These are phyloP conservation scores for Acanthiza pusilla DNA, from an alignment of 2,797 vertebrate genomes.

Conservation along the genomic window DNA sequence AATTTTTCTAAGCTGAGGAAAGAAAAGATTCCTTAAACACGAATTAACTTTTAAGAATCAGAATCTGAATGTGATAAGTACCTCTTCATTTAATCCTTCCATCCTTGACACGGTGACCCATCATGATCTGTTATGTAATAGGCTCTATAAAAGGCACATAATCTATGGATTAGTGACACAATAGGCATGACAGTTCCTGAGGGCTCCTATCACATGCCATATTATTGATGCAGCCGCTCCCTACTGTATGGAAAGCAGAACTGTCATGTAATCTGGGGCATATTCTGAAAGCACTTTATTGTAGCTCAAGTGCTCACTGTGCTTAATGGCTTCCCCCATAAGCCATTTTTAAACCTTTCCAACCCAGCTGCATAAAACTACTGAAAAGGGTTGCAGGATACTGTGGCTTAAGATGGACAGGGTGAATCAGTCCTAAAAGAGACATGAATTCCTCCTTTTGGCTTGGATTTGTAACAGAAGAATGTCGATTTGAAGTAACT, in stretches of 20 bases:
- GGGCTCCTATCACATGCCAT: background rate
- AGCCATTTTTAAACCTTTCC: conserved; percentile 17
- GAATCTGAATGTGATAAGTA: background rate
- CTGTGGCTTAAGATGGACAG: background rate
- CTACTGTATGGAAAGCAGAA: background rate
- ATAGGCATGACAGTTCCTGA: background rate
- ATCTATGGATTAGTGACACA: conserved; percentile 42
- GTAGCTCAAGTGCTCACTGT: background rate
- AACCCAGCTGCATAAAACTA: background rate
- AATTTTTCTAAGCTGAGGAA: background rate
- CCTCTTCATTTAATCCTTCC: background rate
- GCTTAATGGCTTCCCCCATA: background rate
- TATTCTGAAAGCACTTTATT: background rate
- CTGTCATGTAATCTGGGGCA: background rate
- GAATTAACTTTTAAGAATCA: background rate
- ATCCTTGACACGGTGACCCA: background rate
- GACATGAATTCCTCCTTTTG: background rate
- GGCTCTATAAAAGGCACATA: conserved; percentile 35
- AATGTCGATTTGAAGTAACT: background rate
- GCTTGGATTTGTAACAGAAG: background rate
- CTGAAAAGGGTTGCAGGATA: background rate
- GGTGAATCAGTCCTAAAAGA: background rate
- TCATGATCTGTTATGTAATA: conserved; percentile 26
- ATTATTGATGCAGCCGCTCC: background rate
- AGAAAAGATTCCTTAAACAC: background rate